Evolutionary conservation across 2,113 vertebrate genomes (phyloP).

Genomic region (Dromaius novaehollandiae): DNA sequence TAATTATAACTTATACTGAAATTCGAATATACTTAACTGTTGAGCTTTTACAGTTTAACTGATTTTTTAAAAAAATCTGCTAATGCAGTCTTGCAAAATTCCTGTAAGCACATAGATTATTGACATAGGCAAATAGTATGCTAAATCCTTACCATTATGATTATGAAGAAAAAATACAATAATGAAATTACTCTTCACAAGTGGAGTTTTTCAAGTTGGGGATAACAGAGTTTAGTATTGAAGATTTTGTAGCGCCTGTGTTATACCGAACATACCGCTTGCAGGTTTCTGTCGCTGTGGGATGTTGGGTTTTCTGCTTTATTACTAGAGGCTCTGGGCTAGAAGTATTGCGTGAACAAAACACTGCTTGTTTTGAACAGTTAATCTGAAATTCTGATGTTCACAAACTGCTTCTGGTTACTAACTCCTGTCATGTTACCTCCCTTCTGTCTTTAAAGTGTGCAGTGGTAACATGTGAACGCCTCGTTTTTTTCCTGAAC

Average conservation of each 20-base stretch:
- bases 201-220: conserved; percentile 8
- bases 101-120: background rate
- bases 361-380: background rate
- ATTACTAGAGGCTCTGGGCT: background rate
- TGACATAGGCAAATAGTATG: background rate
- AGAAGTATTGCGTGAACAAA: background rate
- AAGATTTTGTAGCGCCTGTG: background rate
- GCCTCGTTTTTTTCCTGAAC: background rate
- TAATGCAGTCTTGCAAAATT: background rate
- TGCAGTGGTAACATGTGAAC: background rate
- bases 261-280: background rate
- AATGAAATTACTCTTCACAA: background rate
- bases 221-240: background rate
- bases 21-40: background rate
- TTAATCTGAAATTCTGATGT: background rate
- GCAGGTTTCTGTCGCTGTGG: background rate
- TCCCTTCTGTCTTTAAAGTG: background rate
- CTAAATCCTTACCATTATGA: background rate
- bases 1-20: background rate
- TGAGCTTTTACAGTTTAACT: background rate
- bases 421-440: background rate
- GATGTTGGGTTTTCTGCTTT: background rate
- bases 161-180: background rate
- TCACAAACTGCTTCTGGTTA: background rate
- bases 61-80: background rate